A percentile compares a stretch with the other conserved stretches of the same genome.
phyloP scores from a whole-genome alignment of 2,888 invertebrate genomes.

The Dioctria rufipes region DNA sequence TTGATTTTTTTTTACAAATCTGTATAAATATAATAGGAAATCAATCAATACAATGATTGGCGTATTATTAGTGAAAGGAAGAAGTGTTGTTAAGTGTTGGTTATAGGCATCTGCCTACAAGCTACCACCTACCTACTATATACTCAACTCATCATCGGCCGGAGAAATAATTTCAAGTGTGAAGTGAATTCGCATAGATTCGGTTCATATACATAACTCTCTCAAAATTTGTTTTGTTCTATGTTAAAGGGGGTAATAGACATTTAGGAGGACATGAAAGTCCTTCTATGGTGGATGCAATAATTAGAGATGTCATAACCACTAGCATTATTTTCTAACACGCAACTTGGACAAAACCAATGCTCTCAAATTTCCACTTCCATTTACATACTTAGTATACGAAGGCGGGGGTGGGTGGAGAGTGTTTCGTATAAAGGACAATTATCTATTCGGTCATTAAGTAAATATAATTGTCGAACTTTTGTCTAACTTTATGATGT shows the following conservation, averaged over 20 bases:
- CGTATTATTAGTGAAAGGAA: no score
- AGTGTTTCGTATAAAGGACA: background rate
- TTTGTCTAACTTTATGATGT: conserved; percentile 7
- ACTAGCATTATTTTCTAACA: conserved; percentile 22
- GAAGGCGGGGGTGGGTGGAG: background rate
- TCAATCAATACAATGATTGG: no score
- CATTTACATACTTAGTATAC: background rate
- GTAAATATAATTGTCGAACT: conserved; percentile 17
- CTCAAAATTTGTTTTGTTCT: conserved; percentile 20
- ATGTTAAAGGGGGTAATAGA: background rate
- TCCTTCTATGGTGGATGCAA: conserved; percentile 1
- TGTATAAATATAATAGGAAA: background rate
- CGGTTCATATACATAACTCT: no score
- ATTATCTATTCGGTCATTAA: conserved; percentile 17
- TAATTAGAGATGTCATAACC: conserved; percentile 37
- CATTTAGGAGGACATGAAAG: background rate
- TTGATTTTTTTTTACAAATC: no score
- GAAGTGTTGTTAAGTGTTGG: no score
- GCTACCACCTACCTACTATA: no score
- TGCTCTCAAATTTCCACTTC: conserved; percentile 22
- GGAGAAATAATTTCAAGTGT: background rate
- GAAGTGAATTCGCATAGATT: background rate
- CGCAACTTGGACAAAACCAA: conserved; percentile 18
- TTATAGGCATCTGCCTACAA: no score
- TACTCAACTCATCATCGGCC: no score